Evolutionary conservation across 2,888 invertebrate species (phyloP), one percentile per base, ranked within the genome.

Genomic region (Anthrax anthrax): DNA sequence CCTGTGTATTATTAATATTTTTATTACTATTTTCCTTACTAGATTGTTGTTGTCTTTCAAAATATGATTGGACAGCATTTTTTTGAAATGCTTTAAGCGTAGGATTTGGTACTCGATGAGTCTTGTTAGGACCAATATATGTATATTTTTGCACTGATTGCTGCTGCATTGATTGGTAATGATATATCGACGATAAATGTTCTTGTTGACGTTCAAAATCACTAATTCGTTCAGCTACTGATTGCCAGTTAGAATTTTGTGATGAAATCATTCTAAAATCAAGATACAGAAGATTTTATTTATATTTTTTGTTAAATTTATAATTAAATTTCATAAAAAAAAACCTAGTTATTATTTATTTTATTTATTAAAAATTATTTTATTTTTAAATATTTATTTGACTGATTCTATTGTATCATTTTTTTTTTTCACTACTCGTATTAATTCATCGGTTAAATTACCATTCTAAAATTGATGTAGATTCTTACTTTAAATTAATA

Each of bases 51-150:
- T 84, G 84, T 41, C 84, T 71, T 59, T 87, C 85, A 62, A 86
- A 85, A 59, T 84, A 88, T 2, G 83, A 83, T 49, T 85, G 70
- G 9, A 88, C 71, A 0, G 87, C 87, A 61, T 85, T 84, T 67
- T 87, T 86, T 59, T 87, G 87, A 50, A 84, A 80, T 14, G 82
- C 83, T 64, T 86, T 87, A 29, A 87, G 64, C 1, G 85, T 81
- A 10, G 83, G 73, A 61, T 80, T 80, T 27, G 82, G 77, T 32
- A 83, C 75, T 51, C 79, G 73, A 60, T 80, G 81, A 49, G 77
- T 78, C 62, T 83, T 84, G 43, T 80, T 80, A 2, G 82, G 81
- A 58, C 84, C 84, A 52, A 82, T 65, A 59, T 79, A 84, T 4
- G 80, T 75, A 59, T 80, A 81, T 54, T 77, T 75, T 56, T 63